Conservation (phyloP, 2,888 invertebrate genomes). For the Agapetus fuscipes region DNA sequence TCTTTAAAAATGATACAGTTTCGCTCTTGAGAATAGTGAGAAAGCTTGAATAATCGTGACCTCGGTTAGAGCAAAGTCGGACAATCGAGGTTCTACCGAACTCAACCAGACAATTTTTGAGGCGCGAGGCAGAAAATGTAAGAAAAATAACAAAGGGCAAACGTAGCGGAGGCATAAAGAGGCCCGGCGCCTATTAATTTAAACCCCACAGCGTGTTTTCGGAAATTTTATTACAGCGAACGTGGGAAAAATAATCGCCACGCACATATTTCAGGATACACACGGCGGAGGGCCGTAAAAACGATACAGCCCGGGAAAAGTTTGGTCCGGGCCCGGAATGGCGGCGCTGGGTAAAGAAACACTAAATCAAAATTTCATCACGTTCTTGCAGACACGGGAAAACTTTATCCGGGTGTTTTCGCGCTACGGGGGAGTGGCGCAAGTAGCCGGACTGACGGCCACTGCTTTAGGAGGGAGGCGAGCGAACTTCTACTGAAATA, state of each 20-base stretch:
- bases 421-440: constrained; percentile 5
- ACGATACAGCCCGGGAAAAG: constrained; percentile 16
- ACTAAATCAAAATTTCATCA: constrained; percentile 22
- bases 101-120: not conserved
- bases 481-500: not conserved
- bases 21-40: too few relatives aligned
- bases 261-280: constrained; percentile 13
- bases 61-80: too few relatives aligned
- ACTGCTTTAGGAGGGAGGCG: constrained; percentile 2
- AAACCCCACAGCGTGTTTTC: constrained; percentile 10
- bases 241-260: constrained; percentile 20
- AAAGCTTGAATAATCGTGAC: too few relatives aligned
- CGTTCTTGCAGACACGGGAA: constrained; percentile 19
- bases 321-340: not conserved
- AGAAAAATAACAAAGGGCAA: not conserved
- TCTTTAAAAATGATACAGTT: too few relatives aligned
- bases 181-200: constrained; percentile 14
- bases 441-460: not conserved
- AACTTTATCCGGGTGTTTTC: constrained; percentile 18
- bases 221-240: constrained; percentile 19
- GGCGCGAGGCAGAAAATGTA: not conserved
- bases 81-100: too few relatives aligned
- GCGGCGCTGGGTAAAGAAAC: constrained; percentile 9
- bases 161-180: constrained; percentile 8
- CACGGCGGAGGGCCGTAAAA: constrained; percentile 18